Evolutionary conservation across 2,797 vertebrate species (phyloP).

Genomic region (Rallus crepitans): DNA sequence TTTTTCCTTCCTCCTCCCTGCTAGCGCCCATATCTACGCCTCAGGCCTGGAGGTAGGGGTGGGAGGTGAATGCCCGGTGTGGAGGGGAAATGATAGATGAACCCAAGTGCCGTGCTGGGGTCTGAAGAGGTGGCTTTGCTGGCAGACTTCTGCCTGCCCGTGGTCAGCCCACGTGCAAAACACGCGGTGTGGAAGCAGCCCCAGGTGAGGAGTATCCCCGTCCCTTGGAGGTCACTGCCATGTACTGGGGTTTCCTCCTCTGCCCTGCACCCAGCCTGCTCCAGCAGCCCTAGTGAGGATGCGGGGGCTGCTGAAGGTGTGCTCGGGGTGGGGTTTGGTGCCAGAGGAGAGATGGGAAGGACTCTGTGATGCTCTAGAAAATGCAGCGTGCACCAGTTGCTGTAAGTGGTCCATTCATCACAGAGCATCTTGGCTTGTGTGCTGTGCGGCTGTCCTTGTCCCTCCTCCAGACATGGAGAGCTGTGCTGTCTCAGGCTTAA

Average conservation of each 20-base stretch:
- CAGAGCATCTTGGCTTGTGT: conserved; percentile 8
- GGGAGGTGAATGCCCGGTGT: background rate
- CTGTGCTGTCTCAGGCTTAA: conserved; percentile 48
- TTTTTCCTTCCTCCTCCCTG: conserved; percentile 32
- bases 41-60: conserved; percentile 1
- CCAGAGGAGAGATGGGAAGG: background rate
- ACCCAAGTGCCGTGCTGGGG: background rate
- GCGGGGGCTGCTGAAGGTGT: background rate
- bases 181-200: rapidly evolving
- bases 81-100: background rate
- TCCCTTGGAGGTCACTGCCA: background rate
- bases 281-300: rapidly evolving
- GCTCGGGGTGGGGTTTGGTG: background rate
- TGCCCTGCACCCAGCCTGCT: rapidly evolving
- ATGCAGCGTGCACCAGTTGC: conserved; percentile 52
- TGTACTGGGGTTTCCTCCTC: background rate
- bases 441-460: conserved; percentile 61
- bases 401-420: conserved; percentile 70
- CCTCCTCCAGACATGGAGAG: conserved; percentile 65
- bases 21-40: background rate
- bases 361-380: conserved; percentile 25
- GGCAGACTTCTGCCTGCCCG: background rate
- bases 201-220: rapidly evolving
- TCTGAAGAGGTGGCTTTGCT: background rate
- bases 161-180: background rate